These are phyloP conservation scores for Euproctis similis DNA, from an alignment of 2,888 invertebrate genomes.

Conservation along the genomic window DNA sequence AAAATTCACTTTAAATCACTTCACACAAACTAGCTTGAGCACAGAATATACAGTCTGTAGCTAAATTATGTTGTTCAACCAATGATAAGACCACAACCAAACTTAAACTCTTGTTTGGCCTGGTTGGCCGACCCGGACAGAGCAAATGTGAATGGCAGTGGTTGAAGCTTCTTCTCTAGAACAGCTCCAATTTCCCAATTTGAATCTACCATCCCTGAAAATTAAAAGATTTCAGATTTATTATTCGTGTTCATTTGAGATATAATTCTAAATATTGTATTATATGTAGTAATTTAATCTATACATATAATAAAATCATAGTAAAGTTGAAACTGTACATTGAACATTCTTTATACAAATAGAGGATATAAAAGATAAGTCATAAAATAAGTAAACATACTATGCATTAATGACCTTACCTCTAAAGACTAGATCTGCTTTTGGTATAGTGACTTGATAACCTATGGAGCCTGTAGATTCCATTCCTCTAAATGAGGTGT, in stretches of 20 bases:
- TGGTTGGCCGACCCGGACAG: constrained; percentile 96
- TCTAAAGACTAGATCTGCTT: constrained; percentile 94
- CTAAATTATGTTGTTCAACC: constrained; percentile 75
- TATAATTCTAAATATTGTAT: too few species aligned
- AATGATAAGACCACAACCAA: constrained; percentile 95
- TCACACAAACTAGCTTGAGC: constrained; percentile 24
- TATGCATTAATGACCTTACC: constrained; percentile 72
- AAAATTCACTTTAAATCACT: constrained; percentile 1
- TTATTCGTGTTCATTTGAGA: too few species aligned
- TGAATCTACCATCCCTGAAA: constrained; percentile 90
- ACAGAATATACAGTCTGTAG: constrained; percentile 17
- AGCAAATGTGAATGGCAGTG: constrained; percentile 94
- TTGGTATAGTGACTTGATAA: constrained; percentile 96
- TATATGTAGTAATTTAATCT: too few species aligned
- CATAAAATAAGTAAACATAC: background rate
- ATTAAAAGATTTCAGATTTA: too few species aligned
- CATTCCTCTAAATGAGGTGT: constrained; percentile 92
- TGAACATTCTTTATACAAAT: too few species aligned
- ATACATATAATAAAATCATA: too few species aligned
- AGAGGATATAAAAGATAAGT: too few species aligned
- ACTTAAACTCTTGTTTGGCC: constrained; percentile 91
- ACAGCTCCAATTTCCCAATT: constrained; percentile 96
- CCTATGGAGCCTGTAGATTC: constrained; percentile 94
- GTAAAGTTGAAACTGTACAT: too few species aligned
- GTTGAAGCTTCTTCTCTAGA: constrained; percentile 94